Base-by-base conservation (phyloP, 2,113 vertebrate genomes). In the Pavo muticus region DNA sequence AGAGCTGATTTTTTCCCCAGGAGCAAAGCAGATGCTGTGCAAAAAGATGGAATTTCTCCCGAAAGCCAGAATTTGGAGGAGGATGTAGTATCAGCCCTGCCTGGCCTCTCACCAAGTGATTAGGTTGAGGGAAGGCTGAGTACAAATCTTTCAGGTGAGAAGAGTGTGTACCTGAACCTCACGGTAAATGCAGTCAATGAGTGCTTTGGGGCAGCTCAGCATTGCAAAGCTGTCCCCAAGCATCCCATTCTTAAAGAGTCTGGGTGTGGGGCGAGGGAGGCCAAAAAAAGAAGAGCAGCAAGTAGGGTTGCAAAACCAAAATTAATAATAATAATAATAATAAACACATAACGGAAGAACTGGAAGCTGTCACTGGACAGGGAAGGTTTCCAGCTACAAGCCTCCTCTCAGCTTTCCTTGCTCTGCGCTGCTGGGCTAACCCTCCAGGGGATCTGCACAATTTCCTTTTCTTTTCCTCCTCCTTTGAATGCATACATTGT, bases 1-100 rank as follows among this genome's bases (percentile, higher is more conserved):
- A 81, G 92, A 40, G 75, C 73, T 92, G 94, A 96, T 94, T 81
- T 93, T 84, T 92, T 94, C 86, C 88, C 94, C 92, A 95, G 95
- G 85, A 96, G 77, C 85, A 37, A 39, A 81, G 83, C 92, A 93
- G 88, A 86, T 93, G 94, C 91, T 93, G 64, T 92, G 64, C 88
- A 93, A 96, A 94, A 90, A 70, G 76, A 91, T 92, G 88, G 84
- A 95, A 96, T 94, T 95, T 87, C 70, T 87, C 32, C 79, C 83
- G 73, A 68, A 84, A 93, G 56, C 61, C 88, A 92, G 73, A 84
- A 57, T 60, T 84, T 27, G 61, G 80, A 72, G 73, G 52, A 93
- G 88, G 77, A 91, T 94, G 60, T 44, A 90, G 67, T 81, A 78
- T 72, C 57, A 56, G 69, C 75, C 61, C 65, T 94, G 72, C 35